A percentile compares a stretch with the other conserved stretches of the same genome.
phyloP scores from a whole-genome alignment of 2,113 vertebrate genomes.

The Egretta garzetta region DNA sequence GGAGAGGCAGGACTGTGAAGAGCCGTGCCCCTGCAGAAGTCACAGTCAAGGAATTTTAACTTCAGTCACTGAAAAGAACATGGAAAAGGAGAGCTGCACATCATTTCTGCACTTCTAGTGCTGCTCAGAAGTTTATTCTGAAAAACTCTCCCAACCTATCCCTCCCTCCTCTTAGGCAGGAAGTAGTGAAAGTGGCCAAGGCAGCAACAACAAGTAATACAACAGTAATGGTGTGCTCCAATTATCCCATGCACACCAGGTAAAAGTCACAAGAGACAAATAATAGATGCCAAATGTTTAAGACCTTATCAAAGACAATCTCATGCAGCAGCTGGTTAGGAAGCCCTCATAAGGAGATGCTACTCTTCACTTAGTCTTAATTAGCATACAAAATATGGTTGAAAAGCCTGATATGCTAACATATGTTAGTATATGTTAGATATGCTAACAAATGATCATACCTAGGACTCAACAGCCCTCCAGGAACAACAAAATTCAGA shows the following conservation, averaged over 20 bases:
- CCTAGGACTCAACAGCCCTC: neutral
- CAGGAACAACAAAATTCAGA: neutral
- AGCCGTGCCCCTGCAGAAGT: neutral
- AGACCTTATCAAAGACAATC: neutral
- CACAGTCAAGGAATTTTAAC: neutral
- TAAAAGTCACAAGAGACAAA: neutral
- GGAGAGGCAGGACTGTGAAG: neutral
- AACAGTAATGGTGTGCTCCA: neutral
- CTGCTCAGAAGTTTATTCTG: neutral
- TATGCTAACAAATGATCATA: neutral
- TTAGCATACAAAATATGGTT: neutral
- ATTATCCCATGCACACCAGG: neutral
- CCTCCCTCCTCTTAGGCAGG: neutral
- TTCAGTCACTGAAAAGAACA: neutral
- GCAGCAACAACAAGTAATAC: neutral
- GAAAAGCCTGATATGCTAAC: neutral
- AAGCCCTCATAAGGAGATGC: neutral
- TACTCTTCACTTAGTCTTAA: neutral
- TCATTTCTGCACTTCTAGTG: neutral
- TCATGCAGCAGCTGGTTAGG: neutral
- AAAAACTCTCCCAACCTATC: accelerated
- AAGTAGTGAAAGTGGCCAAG: neutral
- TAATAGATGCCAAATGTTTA: neutral
- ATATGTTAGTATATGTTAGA: too few species aligned
- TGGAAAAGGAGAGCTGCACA: neutral